phyloP scores from a whole-genome alignment of 37 sponge, comb jelly and placozoan species.

The Aphrocallistes beatrix region DNA sequence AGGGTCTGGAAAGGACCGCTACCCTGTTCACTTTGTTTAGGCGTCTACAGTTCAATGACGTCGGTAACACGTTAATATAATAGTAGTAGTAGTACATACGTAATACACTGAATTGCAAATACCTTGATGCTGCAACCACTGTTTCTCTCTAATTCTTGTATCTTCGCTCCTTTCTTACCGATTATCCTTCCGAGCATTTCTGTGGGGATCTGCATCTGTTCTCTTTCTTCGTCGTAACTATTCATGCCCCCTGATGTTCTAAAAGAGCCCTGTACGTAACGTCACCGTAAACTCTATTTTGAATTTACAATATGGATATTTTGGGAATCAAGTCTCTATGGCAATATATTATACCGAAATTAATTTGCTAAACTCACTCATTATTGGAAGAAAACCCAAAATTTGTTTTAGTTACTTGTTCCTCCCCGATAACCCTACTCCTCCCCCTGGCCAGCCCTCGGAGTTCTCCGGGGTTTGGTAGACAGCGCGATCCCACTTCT shows the following conservation, averaged over 20 bases:
- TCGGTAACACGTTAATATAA: neutral
- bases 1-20: neutral
- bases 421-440: neutral
- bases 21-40: neutral
- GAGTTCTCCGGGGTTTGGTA: neutral
- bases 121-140: conserved; percentile 43
- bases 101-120: too few species aligned
- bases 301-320: too few species aligned
- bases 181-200: conserved; percentile 5
- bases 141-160: conserved; percentile 29
- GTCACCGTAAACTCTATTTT: too few species aligned
- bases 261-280: too few species aligned
- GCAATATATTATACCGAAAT: too few species aligned
- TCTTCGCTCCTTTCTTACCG: conserved; percentile 35
- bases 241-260: too few species aligned
- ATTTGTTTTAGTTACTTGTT: too few species aligned
- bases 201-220: conserved; percentile 5
- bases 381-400: too few species aligned
- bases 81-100: too few species aligned
- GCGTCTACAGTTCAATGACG: neutral
- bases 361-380: too few species aligned
- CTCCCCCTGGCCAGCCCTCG: neutral
- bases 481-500: neutral
- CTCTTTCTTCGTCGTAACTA: neutral
- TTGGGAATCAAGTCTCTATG: too few species aligned